phyloP scores from a whole-genome alignment of 2,888 invertebrate species.

The Hyppa rectilinea region DNA sequence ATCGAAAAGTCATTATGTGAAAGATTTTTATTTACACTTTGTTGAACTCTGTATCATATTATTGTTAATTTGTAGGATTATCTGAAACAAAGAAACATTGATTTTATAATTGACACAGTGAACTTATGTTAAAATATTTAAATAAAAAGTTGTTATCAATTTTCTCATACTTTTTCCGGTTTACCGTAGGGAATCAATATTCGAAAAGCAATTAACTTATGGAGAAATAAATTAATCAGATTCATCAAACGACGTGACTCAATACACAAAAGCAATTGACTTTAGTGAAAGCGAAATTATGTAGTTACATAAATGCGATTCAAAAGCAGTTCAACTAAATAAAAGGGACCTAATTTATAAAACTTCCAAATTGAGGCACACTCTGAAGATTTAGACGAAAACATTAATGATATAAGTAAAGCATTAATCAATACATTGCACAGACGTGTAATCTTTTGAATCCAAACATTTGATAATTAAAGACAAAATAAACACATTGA shows the following conservation, averaged over 20 bases:
- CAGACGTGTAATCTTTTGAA: not conserved
- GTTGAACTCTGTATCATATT: conserved; percentile 80
- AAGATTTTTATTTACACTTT: conserved; percentile 69
- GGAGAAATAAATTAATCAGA: conserved; percentile 30
- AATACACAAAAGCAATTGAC: conserved; percentile 6
- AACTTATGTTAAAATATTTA: not conserved
- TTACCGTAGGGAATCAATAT: conserved; percentile 1
- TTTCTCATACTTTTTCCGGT: not conserved
- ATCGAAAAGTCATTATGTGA: conserved; percentile 78
- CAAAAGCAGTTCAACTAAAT: conserved; percentile 41
- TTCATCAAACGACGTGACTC: not conserved
- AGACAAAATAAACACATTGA: not conserved
- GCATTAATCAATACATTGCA: conserved; percentile 19
- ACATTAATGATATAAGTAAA: conserved; percentile 18
- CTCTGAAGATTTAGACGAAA: conserved; percentile 32
- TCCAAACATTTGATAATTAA: not conserved
- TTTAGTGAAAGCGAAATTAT: conserved; percentile 36
- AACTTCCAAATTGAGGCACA: conserved; percentile 47
- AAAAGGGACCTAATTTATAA: conserved; percentile 42
- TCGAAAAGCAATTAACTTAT: not conserved
- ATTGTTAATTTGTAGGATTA: conserved; percentile 63
- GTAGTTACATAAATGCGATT: conserved; percentile 29
- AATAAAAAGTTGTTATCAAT: not conserved
- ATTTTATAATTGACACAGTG: not conserved
- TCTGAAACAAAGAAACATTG: conserved; percentile 80